Base-by-base conservation (phyloP, 2,113 vertebrate species). In the Sphaerodactylus townsendi region DNA sequence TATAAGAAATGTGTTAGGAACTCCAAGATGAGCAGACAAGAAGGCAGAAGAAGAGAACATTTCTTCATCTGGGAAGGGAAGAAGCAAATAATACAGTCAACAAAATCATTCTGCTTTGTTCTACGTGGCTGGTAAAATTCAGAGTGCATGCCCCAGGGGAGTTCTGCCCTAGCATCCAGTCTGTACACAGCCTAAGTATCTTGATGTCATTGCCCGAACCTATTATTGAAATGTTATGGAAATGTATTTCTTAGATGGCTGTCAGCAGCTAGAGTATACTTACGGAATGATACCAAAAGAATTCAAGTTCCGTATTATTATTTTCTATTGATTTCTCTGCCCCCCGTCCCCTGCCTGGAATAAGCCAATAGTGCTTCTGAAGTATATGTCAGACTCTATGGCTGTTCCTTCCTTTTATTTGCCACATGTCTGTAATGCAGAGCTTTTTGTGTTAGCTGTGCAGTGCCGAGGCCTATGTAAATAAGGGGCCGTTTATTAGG, bases 201-300 rank as follows among this genome's bases (percentile, higher is more conserved):
- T 78, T 71, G 75, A 71, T 71, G 71, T 28, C 14, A 5, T 39
- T 84, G 75, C 53, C 75, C 71, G 75, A 77, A 72, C 82, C 88
- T 87, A 86, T 91, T 93, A 91, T 90, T 94, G 92, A 95, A 94
- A 95, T 91, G 84, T 93, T 94, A 90, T 92, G 91, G 79, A 77
- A 84, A 89, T 92, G 92, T 88, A 92, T 62, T 88, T 93, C 87
- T 92, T 95, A 93, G 94, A 88, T 94, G 90, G 90, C 93, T 96
- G 95, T 86, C 85, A 94, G 80, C 90, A 93, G 91, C 66, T 82
- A 87, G 90, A 93, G 39, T 76, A 86, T 88, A 88, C 81, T 84
- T 2, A 88, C 79, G 82, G 4, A 80, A 82, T 80, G 82, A 82
- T 13, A 92, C 93, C 93, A 94, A 90, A n/a, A 92, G 83, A 93